Base-by-base conservation (phyloP, 53 echinoderm and acorn worm genomes). In the Echinometra lucunter region DNA sequence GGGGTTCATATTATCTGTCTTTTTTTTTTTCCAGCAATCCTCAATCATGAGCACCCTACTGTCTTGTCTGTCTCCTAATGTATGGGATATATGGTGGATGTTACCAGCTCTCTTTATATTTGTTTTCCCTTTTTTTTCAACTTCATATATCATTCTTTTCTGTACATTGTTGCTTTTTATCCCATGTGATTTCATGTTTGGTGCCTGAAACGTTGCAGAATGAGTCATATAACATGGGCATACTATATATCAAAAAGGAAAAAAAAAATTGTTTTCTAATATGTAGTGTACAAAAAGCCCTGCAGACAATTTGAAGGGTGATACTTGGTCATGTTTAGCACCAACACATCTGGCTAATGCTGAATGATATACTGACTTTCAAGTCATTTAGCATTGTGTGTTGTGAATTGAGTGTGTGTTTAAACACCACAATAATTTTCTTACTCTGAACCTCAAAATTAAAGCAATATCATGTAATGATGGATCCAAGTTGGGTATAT, bases 151-250 rank as follows among this genome's bases (percentile, higher is more conserved):
- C 32, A 32, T 67, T 67, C 11, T 9, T 17, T 32, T 7, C 28
- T 67, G 3, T 67, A 4, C 30, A 67, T 67, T 67, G 30, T 67
- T 67, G 7, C 30, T 67, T 0, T 25, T 21, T 11, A 32, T 70
- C 27, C 32, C 75, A 75, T 38, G 38, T 75, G 75, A 40, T 75
- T 75, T 75, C 75, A 75, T 38, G 75, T 75, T 40, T 75, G 37
- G 18, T 75, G 75, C 18, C 21, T 75, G 40, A 75, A 75, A 32
- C 0, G 9, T 9, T 75, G 38, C 2, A 70, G 70, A 18, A 40
- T 15, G 18, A 75, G 5, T 21, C 40, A 38, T 38, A 12, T 7
- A 17, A 6, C 38, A 6, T 37, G 37, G 75, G 19, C 75, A 75
- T 75, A 11, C 34, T 70, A 57, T 23, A n/a, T n/a, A n/a, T n/a